These are phyloP conservation scores for Ridgeia piscesae DNA, from an alignment of 1,140 invertebrate species.

Conservation along the genomic window DNA sequence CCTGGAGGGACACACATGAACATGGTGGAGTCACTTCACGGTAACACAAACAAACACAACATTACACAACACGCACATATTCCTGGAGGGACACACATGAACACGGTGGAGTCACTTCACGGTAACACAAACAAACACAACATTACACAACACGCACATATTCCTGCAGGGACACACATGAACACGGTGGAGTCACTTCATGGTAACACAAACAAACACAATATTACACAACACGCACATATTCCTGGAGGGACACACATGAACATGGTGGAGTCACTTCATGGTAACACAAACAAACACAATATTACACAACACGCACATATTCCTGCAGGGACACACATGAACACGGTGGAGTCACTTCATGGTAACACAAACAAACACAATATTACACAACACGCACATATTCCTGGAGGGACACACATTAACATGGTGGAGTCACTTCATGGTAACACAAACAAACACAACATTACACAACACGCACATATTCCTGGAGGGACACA, in stretches of 20 bases:
- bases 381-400: not conserved
- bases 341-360: not conserved
- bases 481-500: not conserved
- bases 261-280: not conserved
- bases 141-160: not conserved
- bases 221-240: not conserved
- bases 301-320: not conserved
- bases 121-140: not conserved
- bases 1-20: not conserved
- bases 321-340: not conserved
- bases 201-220: not conserved
- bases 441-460: not conserved
- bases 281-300: not conserved
- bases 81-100: not conserved
- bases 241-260: not conserved
- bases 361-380: not conserved
- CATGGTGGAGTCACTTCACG: not conserved
- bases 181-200: not conserved
- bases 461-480: not conserved
- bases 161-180: not conserved
- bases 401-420: not conserved
- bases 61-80: not conserved
- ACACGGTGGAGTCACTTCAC: not conserved
- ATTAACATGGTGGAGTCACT: not conserved
- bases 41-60: not conserved